Conservation (phyloP, 2,113 vertebrate genomes). For the Atrichornis clamosus region DNA sequence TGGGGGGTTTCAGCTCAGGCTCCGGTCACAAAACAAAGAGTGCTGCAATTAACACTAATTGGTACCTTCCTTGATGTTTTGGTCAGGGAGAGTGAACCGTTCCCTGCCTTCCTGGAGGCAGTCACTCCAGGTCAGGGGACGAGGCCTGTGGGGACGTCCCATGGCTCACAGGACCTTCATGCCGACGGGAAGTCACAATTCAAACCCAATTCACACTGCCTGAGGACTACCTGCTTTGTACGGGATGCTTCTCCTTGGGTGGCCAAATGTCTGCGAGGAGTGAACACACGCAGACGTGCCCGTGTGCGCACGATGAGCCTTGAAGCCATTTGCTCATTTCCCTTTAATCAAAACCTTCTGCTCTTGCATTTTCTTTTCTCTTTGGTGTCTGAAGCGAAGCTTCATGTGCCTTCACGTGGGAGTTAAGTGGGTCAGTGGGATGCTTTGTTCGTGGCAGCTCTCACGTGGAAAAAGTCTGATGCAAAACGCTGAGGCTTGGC, state of each 20-base stretch:
- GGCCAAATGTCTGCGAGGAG: not conserved
- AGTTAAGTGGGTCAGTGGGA: slow-evolving; percentile 54
- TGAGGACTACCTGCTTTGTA: not conserved
- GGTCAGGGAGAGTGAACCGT: not conserved
- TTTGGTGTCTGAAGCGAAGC: slow-evolving; percentile 15
- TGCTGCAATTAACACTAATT: not conserved
- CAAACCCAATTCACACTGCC: not conserved
- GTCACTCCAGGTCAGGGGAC: not conserved
- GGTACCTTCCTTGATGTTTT: not conserved
- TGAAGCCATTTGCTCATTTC: slow-evolving; percentile 3
- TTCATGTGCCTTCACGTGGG: slow-evolving; percentile 33
- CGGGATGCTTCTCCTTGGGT: not conserved
- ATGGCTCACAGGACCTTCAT: not conserved
- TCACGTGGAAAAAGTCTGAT: slow-evolving; percentile 15
- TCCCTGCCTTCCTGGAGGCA: not conserved
- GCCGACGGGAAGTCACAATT: rapidly evolving
- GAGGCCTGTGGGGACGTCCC: not conserved
- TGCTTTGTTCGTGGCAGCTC: slow-evolving; percentile 37
- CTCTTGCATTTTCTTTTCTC: not conserved
- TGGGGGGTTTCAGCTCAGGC: not conserved
- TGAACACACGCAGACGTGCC: rapidly evolving
- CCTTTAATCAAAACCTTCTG: slow-evolving; percentile 10
- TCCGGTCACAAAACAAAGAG: not conserved
- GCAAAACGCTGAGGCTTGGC: not conserved
- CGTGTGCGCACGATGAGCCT: not conserved